Percentiles rank a stretch among this genome's conserved stretches.
Evolutionary conservation across 2,888 invertebrate genomes (phyloP).

Genomic region (Drosophila histrio): DNA sequence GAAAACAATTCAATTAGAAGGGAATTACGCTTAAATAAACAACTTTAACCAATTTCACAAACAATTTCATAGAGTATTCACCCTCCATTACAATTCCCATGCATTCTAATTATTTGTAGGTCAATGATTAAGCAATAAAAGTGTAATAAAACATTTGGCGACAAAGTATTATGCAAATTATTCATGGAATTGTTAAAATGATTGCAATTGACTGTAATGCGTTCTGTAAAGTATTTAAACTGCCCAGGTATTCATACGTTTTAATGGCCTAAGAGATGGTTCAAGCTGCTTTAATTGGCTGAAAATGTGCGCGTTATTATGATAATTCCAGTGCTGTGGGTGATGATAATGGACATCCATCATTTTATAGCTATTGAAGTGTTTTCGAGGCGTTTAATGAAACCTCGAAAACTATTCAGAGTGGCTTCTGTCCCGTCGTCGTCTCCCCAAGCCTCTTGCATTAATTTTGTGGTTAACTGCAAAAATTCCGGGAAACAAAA

Average conservation of each 20-base stretch:
- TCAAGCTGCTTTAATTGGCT: slow-evolving; percentile 61
- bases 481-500: slow-evolving; percentile 69
- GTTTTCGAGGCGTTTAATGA: slow-evolving; percentile 53
- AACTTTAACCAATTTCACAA: background rate
- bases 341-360: slow-evolving; percentile 36
- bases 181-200: slow-evolving; percentile 79
- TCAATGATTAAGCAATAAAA: slow-evolving; percentile 3
- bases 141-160: slow-evolving; percentile 25
- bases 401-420: slow-evolving; percentile 5
- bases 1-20: background rate
- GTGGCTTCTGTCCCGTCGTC: background rate
- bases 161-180: slow-evolving; percentile 76
- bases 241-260: slow-evolving; percentile 4
- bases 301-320: slow-evolving; percentile 70
- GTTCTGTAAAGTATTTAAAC: slow-evolving; percentile 19
- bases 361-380: slow-evolving; percentile 50
- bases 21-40: background rate
- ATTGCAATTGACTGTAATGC: slow-evolving; percentile 62
- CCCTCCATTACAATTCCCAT: background rate
- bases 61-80: background rate
- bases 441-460: slow-evolving; percentile 29
- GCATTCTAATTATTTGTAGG: slow-evolving; percentile 9
- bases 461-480: slow-evolving; percentile 76
- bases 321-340: slow-evolving; percentile 36
- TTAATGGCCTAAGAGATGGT: slow-evolving; percentile 36